phyloP scores from a whole-genome alignment of 92 coral and sea anemone genomes.

The Heliopora coerulea region DNA sequence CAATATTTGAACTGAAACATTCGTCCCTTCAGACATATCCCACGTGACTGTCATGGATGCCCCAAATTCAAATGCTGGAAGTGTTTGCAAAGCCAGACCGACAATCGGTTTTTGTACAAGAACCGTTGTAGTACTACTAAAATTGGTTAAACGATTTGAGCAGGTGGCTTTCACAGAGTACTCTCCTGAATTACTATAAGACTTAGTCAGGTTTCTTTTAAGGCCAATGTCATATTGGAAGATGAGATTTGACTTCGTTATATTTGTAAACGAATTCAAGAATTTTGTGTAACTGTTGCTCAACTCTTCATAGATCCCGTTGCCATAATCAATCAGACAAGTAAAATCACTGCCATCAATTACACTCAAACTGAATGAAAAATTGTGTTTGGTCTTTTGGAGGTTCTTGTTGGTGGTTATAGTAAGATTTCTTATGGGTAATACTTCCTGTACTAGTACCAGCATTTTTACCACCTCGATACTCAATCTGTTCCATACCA shows the following conservation, averaged over 20 bases:
- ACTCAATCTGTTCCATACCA: constrained; percentile 1
- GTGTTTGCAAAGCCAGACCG: constrained; percentile 18
- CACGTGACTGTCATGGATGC: constrained; percentile 38
- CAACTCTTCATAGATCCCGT: not conserved
- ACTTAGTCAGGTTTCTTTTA: not conserved
- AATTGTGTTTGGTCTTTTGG: not conserved
- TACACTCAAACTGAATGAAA: not conserved
- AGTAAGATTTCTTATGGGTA: not conserved
- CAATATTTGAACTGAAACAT: constrained; percentile 62
- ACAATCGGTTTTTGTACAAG: constrained; percentile 59
- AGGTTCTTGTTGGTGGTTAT: not conserved
- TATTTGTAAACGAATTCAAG: not conserved
- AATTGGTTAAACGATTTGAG: constrained; percentile 53
- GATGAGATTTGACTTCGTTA: not conserved
- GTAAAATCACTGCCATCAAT: not conserved
- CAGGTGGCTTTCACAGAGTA: constrained; percentile 53
- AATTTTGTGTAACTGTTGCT: not conserved
- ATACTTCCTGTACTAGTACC: not conserved
- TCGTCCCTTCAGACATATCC: constrained; percentile 66
- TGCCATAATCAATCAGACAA: not conserved
- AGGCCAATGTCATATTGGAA: not conserved
- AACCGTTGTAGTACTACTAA: constrained; percentile 14
- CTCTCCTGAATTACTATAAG: constrained; percentile 49
- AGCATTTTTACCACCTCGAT: not conserved
- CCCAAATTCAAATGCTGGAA: constrained; percentile 54